Evolutionary conservation across 2,113 vertebrate species (phyloP).

Genomic region (Ranitomeya imitator): DNA sequence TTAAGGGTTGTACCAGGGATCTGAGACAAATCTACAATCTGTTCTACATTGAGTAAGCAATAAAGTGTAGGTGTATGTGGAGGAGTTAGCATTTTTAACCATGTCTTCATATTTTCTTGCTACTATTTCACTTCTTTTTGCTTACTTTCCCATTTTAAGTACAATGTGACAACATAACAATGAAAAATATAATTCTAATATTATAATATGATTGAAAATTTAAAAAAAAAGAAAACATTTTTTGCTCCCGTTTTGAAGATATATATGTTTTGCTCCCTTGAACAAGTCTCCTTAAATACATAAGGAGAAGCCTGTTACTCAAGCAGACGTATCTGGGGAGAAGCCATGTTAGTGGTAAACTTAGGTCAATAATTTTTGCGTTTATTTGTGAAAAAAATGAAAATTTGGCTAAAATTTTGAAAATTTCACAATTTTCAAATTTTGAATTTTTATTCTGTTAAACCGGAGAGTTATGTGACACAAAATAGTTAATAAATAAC

Average conservation of each 20-base stretch:
- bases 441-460: no score
- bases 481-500: no score
- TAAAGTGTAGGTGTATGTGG: slow-evolving; percentile 21
- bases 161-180: background rate
- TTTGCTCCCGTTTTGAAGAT: background rate
- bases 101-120: slow-evolving; percentile 35
- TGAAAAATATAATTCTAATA: background rate
- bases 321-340: no score
- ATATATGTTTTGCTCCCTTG: no score
- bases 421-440: no score
- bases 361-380: no score
- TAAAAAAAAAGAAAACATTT: background rate
- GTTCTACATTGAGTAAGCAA: slow-evolving; percentile 23
- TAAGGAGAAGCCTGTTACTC: no score
- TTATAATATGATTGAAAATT: background rate
- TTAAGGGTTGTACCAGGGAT: background rate
- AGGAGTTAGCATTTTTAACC: slow-evolving; percentile 10
- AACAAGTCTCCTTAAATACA: no score
- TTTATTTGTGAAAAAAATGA: no score
- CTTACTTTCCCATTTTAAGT: background rate
- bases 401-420: no score
- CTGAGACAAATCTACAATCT: slow-evolving; percentile 21
- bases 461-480: no score
- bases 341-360: no score
- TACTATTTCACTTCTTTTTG: background rate